Conservation (phyloP, 1,140 invertebrate species). For the Drosophila tristis region DNA sequence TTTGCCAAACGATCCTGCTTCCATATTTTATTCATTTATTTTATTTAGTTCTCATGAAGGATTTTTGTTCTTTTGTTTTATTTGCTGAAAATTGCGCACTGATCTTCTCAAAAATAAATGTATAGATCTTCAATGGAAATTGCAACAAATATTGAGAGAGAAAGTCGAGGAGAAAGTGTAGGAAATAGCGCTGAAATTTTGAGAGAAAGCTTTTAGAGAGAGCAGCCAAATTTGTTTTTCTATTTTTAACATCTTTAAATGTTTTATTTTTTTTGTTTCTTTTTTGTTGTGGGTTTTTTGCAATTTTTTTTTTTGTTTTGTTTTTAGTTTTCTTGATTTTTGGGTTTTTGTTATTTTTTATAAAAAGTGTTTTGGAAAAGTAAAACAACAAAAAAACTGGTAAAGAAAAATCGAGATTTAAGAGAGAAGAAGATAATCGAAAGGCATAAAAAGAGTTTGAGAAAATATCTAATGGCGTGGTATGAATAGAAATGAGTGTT, state of each 20-base stretch:
- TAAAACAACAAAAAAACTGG: slow-evolving; percentile 10
- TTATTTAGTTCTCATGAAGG: slow-evolving; percentile 45
- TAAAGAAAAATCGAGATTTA: slow-evolving; percentile 3
- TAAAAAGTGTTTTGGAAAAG: slow-evolving; percentile 48
- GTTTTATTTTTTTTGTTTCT: slow-evolving; percentile 35
- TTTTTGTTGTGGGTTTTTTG: slow-evolving; percentile 43
- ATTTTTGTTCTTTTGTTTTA: slow-evolving; percentile 40
- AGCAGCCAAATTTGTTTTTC: slow-evolving; percentile 40
- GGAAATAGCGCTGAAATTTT: slow-evolving; percentile 58
- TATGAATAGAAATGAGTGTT: slow-evolving; percentile 15
- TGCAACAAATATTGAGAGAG: slow-evolving; percentile 34
- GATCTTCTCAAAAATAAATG: slow-evolving; percentile 72
- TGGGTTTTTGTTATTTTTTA: slow-evolving; percentile 13
- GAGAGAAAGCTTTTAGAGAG: slow-evolving; percentile 36
- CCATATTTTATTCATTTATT: slow-evolving; percentile 70
- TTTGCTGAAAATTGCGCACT: slow-evolving; percentile 61
- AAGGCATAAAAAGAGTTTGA: slow-evolving; percentile 52
- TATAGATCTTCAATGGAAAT: slow-evolving; percentile 51
- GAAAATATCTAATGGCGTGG: slow-evolving; percentile 48
- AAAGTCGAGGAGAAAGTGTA: slow-evolving; percentile 25
- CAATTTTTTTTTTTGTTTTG: slow-evolving; percentile 49
- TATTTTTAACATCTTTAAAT: slow-evolving; percentile 31
- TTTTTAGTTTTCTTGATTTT: slow-evolving; percentile 54
- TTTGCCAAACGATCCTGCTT: slow-evolving; percentile 83
- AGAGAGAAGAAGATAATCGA: slow-evolving; percentile 28